Evolutionary conservation across 1,140 invertebrate species (phyloP), one percentile per base, ranked within the genome.

Genomic region (Bombus waltoni): DNA sequence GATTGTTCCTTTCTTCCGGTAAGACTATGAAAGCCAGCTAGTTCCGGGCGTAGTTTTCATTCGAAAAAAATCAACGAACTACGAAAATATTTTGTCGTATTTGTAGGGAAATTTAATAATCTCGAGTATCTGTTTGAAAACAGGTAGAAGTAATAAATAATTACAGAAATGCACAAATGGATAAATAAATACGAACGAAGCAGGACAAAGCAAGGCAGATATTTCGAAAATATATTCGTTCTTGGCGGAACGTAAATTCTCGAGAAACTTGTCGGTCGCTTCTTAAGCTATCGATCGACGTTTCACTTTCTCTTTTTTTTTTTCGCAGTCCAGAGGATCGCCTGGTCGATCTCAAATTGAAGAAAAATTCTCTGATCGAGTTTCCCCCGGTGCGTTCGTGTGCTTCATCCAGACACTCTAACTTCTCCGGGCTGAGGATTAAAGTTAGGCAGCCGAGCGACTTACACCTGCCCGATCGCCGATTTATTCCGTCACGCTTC

Each of bases 341-440:
- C 53, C 47, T 18, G 44, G 71, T 74, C 53, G 78, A 81, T 87
- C 86, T 84, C 86, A 89, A 91, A 91, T 90, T 88, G 88, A 87
- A 89, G 83, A 90, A 90, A 90, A 91, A 90, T 90, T 71, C 85
- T 80, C 83, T 90, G 88, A 91, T 91, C 87, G 87, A 88, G 87
- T 90, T 90, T 74, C 78, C 68, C 18, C 4, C 32, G 11, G 10
- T 10, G 28, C 35, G 65, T 72, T 72, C 66, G 70, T 68, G 81
- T 42, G 35, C 65, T 10, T n/a, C 53, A 44, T 68, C 53, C 38
- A 4, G 1, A n/a, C 40, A 25, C 22, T 42, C n/a, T 15, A 88
- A 89, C 68, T 82, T 82, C 57, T 15, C 35, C 66, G 28, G 76
- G 3, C 32, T 13, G 76, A 88, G 85, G 85, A 89, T 86, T 86